Conservation (phyloP, 2,113 vertebrate species). For the Pan troglodytes region NHGRI_mPanTro3-v2.1_pri NC_072403.2:48745001-48745500, state of each 20-base stretch:
- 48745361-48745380: not conserved
- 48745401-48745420: not conserved
- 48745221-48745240: conserved; percentile 82
- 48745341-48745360: not conserved
- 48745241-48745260: conserved; percentile 82
- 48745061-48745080: not conserved
- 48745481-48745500: not conserved
- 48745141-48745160: conserved; percentile 72
- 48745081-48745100: not conserved
- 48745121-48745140: conserved; percentile 12
- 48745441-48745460: not conserved
- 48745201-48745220: conserved; percentile 79
- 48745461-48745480: not conserved
- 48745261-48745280: conserved; percentile 65
- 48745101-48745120: not conserved
- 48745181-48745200: conserved; percentile 81
- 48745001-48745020: not conserved
- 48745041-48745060: not conserved
- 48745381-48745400: too few species aligned
- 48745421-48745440: not conserved
- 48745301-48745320: not conserved
- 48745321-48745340: not conserved
- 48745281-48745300: not conserved
- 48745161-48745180: conserved; percentile 86
- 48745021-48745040: not conserved